A percentile compares a stretch with the other conserved stretches of the same genome.
phyloP scores from a whole-genome alignment of 2,113 vertebrate species.

The Nerophis lumbriciformis region DNA sequence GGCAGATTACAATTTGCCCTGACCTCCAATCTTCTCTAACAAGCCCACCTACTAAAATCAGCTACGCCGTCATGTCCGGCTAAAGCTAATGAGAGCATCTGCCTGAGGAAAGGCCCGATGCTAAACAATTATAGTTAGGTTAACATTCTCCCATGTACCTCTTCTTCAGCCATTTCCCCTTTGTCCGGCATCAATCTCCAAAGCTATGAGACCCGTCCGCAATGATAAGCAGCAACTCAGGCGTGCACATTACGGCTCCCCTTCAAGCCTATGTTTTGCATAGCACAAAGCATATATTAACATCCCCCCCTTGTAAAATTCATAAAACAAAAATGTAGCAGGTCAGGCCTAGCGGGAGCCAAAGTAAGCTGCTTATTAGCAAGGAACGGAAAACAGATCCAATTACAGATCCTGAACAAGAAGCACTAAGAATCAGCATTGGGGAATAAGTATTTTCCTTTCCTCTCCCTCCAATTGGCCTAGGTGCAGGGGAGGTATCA shows the following conservation, averaged over 20 bases:
- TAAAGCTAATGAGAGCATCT: slow-evolving; percentile 88
- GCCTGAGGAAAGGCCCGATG: slow-evolving; percentile 86
- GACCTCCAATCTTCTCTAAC: slow-evolving; percentile 63
- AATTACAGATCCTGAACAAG: slow-evolving; percentile 99
- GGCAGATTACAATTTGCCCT: slow-evolving; percentile 56
- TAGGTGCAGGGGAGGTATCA: slow-evolving; percentile 82
- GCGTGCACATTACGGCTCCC: slow-evolving; percentile 89
- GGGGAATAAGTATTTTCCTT: slow-evolving; percentile 95
- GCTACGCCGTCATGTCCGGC: slow-evolving; percentile 85
- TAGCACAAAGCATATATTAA: slow-evolving; percentile 99
- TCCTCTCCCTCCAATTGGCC: slow-evolving; percentile 80
- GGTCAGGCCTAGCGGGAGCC: slow-evolving; percentile 99
- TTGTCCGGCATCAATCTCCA: slow-evolving; percentile 93
- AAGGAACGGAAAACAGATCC: slow-evolving; percentile 99
- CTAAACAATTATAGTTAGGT: slow-evolving; percentile 99
- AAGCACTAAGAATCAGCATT: slow-evolving; percentile 90
- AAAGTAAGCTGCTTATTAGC: slow-evolving; percentile 99
- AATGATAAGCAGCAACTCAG: slow-evolving; percentile 98
- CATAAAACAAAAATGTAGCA: slow-evolving; percentile 99
- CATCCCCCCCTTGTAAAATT: slow-evolving; percentile 99
- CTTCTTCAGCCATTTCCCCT: slow-evolving; percentile 74
- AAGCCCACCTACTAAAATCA: slow-evolving; percentile 73
- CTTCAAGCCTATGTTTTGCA: slow-evolving; percentile 98
- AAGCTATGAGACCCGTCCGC: slow-evolving; percentile 96
- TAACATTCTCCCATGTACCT: slow-evolving; percentile 96